Evolutionary conservation across 2,888 invertebrate genomes (phyloP), one percentile per base, ranked within the genome.

Genomic region (Metopia argyrocephala): DNA sequence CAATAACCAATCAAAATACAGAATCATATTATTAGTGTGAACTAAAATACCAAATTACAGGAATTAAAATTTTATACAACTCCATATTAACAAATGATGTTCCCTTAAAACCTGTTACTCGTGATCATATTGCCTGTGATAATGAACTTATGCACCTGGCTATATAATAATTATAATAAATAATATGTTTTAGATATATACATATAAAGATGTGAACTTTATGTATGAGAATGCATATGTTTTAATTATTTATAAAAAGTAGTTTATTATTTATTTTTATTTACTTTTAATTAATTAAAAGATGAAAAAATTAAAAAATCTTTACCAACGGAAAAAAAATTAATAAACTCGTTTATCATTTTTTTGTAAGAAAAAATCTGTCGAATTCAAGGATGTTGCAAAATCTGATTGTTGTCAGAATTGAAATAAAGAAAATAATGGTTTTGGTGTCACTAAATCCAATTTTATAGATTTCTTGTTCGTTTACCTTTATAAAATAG

Each of bases 121-220:
- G 76, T 46, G 64, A 70, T 82, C 65, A 61, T 76, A 66, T 84
- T 84, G 83, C 73, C 81, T 84, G 83, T 84, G 84, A 84, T 84
- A 83, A 71, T 71, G 46, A 78, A 75, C 46, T 50, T 54, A 59
- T 54, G 7, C 66, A 73, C 66, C 66, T 69, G 73, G 56, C 31
- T 64, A 64, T 64, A 5, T 38, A 52, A 50, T 66, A 75, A 52
- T 46, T 25, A 38, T 38, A 38, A 50, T 59, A 21, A 64, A 45
- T 1, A 74, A 56, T 38, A 38, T 38, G 15, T 25, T 5, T 54
- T 5, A 21, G 54, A 23, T 56, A 25, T 54, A 21, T n/a, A n/a
- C n/a, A 54, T 57, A 54, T 54, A 21, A 12, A 1, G 27, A 56
- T 28, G 20, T 31, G 46, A 48, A 15, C 46, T 57, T 18, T 46